Base-by-base conservation (phyloP, 2,888 invertebrate genomes). In the Ormyrus rosae region DNA sequence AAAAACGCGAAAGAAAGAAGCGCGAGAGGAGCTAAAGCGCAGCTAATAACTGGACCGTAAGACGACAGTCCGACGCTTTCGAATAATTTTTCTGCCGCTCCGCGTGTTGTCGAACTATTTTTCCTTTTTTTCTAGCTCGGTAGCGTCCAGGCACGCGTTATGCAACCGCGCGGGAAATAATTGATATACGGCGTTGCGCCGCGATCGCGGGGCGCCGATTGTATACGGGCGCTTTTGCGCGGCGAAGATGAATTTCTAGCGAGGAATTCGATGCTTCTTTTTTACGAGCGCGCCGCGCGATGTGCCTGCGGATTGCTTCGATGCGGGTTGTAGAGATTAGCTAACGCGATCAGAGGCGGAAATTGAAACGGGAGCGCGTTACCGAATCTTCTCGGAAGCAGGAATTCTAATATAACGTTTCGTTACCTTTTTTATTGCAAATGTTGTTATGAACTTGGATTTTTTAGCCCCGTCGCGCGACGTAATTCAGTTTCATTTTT, bases 31-130 rank as follows among this genome's bases (percentile, higher is more conserved):
- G 8, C 2, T 1, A 34, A 5, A 34, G 34, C 61, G n/a, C n/a
- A 60, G 50, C 60, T 70, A 70, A 70, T 70, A 70, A 70, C 70
- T 60, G 60, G 60, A 70, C 60, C 70, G 50, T 50, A 70, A 70
- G 34, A 34, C 19, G 6, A 55, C 53, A 55, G 8, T 34, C 53
- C 4, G 2, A 11, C n/a, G 45, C 8, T 73, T 46, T 70, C 9
- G 10, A 55, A 68, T 60, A 55, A 68, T 60, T 75, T 75, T 34
- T 34, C 34, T 34, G 34, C 34, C 34, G 34, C 34, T 34, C 3
- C 4, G 34, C 4, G 34, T 0, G 2, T 34, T 2, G 1, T 34
- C 0, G 2, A 34, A 3, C 34, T 34, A 34, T 4, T 65, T 48
- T 10, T 51, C 6, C 53, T 68, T 11, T 68, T 11, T 48, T 58